phyloP scores from a whole-genome alignment of 2,113 vertebrate species.

The Pseudorasbora parva region DNA sequence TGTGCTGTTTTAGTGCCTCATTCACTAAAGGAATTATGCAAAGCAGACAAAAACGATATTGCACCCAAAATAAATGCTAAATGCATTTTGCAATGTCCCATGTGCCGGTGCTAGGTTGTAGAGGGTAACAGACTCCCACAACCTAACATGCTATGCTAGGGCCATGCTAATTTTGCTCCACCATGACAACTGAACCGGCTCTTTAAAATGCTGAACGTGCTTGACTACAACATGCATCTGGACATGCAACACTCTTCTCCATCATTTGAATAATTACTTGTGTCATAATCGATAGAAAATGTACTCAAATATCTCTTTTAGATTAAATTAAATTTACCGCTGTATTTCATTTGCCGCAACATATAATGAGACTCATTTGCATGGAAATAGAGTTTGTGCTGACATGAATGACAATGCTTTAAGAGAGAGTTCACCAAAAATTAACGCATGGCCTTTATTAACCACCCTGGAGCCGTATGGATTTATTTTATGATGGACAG shows the following conservation, averaged over 20 bases:
- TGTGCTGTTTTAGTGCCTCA: neutral
- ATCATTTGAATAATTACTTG: neutral
- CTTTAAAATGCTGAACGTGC: neutral
- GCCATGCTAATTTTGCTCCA: neutral
- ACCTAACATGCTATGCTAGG: neutral
- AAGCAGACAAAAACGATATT: neutral
- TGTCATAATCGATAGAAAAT: neutral
- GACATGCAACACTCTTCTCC: neutral
- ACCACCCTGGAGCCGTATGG: too few species aligned
- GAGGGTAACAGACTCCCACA: neutral
- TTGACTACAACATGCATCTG: neutral
- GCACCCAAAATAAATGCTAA: neutral
- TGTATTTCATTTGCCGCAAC: neutral
- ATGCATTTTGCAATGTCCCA: neutral
- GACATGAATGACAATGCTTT: neutral
- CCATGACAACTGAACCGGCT: neutral
- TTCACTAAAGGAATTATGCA: conserved; percentile 15
- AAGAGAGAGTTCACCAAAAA: neutral
- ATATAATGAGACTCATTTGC: neutral
- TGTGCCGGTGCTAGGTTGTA: neutral
- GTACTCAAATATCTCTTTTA: neutral
- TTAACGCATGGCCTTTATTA: too few species aligned
- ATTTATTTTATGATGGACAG: too few species aligned
- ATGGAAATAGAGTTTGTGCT: neutral
- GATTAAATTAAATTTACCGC: neutral